phyloP scores from a whole-genome alignment of 1,140 invertebrate genomes.

The Drosophila pectinifera region DNA sequence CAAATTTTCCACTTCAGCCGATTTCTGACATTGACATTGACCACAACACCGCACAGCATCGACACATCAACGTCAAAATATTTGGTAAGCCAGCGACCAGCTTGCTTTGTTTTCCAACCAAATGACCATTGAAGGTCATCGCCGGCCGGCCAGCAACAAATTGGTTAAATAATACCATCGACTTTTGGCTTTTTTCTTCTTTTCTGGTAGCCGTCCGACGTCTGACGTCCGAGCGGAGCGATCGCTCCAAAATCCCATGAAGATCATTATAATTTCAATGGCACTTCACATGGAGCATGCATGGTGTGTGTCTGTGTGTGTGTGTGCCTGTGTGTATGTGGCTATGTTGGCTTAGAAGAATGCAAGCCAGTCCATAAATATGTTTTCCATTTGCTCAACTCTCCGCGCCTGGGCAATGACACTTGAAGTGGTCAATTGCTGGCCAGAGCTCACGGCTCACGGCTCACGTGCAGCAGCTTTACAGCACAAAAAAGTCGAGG shows the following conservation, averaged over 20 bases:
- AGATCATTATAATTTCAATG: conserved; percentile 83
- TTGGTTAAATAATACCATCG: conserved; percentile 69
- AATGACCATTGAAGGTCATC: conserved; percentile 81
- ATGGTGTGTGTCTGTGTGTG: conserved; percentile 2
- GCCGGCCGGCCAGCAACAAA: conserved; percentile 61
- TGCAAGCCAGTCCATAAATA: conserved; percentile 40
- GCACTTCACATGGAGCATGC: conserved; percentile 61
- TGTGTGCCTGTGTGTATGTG: conserved; percentile 27
- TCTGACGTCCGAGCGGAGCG: conserved; percentile 54
- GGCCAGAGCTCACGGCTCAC: too few relatives aligned
- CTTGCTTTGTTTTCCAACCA: conserved; percentile 66
- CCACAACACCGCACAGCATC: conserved; percentile 46
- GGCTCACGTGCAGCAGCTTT: conserved; percentile 49
- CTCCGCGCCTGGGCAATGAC: conserved; percentile 68
- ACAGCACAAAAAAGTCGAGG: not conserved
- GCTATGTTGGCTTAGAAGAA: conserved; percentile 64
- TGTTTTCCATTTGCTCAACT: conserved; percentile 33
- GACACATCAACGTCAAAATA: conserved; percentile 76
- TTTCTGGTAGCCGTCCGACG: conserved; percentile 71
- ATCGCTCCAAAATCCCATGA: conserved; percentile 74
- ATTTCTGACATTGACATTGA: conserved; percentile 83
- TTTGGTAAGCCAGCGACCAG: conserved; percentile 63
- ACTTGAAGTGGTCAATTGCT: conserved; percentile 59
- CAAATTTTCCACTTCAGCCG: conserved; percentile 74
- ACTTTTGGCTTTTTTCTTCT: conserved; percentile 20